Base-by-base conservation (phyloP, 2,797 vertebrate species). In the Xenops minutus region DNA sequence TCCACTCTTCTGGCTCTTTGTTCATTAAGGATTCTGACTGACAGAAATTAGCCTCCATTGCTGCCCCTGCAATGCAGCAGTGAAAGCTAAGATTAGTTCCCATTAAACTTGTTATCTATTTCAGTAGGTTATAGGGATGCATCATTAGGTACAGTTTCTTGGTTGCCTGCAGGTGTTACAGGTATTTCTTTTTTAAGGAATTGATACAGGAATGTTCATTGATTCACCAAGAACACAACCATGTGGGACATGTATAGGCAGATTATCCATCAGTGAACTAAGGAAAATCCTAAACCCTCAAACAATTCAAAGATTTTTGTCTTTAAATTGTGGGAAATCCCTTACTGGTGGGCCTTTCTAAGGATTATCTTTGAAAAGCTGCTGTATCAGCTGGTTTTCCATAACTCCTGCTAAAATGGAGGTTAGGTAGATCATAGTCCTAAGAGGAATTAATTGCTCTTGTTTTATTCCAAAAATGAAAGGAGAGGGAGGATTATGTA, bases 1-100 rank as follows among this genome's bases (percentile, higher is more conserved):
- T 98, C 98, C 98, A 98, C 94, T 97, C 96, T 98, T 98, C 97
- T 97, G 96, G 95, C 95, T 96, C 92, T 97, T 79, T 97, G 88
- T 97, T 96, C 96, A 83, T 92, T 87, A 85, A 97, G 89, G 94
- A 93, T 94, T 92, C 69, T 95, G 76, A 94, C 52, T 88, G 95
- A 4, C 61, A 96, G 96, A 96, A 95, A 95, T 93, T 97, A 97
- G 96, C 95, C 96, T 98, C 96, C 97, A 97, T 94, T 98, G 97
- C 98, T 98, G 95, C 96, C 71, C 90, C 93, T 96, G 79, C 95
- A 91, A n/a, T 88, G 95, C 96, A 96, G 95, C 95, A 96, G 89
- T 96, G 95, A 94, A 97, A 96, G 95, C 96, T 97, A 97, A 96
- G 92, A 92, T 93, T 44, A 94, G 91, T 69, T 91, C 59, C 84